Percentiles rank a stretch among this genome's conserved stretches.
Conservation (phyloP, 2,888 invertebrate genomes). For the Muscina levida region DNA sequence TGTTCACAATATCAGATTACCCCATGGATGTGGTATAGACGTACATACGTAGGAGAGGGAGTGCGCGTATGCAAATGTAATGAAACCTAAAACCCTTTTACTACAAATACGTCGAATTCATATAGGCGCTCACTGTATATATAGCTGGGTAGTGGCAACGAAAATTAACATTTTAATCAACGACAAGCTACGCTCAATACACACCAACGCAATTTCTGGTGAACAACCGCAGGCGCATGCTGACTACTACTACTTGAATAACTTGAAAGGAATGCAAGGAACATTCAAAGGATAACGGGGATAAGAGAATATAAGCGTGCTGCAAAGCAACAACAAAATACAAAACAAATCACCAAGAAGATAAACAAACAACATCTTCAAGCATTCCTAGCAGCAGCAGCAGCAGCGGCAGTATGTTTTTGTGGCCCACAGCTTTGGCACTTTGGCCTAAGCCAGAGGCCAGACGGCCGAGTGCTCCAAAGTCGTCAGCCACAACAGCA, state of each 20-base stretch:
- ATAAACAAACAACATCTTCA: conserved; percentile 33
- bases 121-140: conserved; percentile 37
- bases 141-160: conserved; percentile 49
- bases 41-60: too few species aligned
- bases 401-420: conserved; percentile 45
- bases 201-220: neutral
- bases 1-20: conserved; percentile 51
- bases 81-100: conserved; percentile 62
- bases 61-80: conserved; percentile 23
- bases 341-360: conserved; percentile 53
- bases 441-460: conserved; percentile 59
- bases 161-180: conserved; percentile 66
- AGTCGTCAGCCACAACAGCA: conserved; percentile 25
- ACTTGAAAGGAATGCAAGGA: neutral
- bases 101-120: conserved; percentile 2
- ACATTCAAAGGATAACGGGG: conserved; percentile 30
- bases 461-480: conserved; percentile 40
- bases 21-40: neutral
- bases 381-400: neutral
- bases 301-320: conserved; percentile 20
- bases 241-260: neutral
- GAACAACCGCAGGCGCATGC: conserved; percentile 7
- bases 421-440: conserved; percentile 50
- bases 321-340: conserved; percentile 17
- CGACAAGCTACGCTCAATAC: conserved; percentile 45